Evolutionary conservation across 64 coral and sea anemone species (phyloP).

Genomic region (Montipora capricornis): DNA sequence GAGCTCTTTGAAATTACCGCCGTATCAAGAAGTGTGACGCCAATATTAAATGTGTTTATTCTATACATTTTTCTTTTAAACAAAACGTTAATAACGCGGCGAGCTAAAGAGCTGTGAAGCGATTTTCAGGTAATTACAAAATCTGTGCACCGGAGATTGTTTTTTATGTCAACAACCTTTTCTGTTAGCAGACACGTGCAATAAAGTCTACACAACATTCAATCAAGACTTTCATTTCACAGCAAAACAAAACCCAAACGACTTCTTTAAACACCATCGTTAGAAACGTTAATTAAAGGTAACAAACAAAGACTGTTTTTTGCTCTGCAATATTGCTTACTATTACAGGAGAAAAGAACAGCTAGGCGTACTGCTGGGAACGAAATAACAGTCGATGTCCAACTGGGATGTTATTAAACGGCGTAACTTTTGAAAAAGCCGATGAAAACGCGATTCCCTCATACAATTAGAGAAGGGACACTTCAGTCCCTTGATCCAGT

Average conservation of each 20-base stretch:
- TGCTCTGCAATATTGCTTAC: slow-evolving; percentile 21
- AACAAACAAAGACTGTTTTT: slow-evolving; percentile 33
- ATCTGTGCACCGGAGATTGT: background rate
- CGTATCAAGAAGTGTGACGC: background rate
- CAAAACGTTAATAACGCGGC: slow-evolving; percentile 36
- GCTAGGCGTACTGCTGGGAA: background rate
- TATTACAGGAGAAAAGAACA: slow-evolving; percentile 47
- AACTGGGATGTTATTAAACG: slow-evolving; percentile 47
- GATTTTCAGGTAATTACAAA: background rate
- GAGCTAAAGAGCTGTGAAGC: background rate
- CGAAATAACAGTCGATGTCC: slow-evolving; percentile 42
- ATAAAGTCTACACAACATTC: background rate
- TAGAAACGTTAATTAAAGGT: slow-evolving; percentile 56
- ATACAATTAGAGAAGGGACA: background rate
- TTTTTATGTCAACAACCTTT: background rate
- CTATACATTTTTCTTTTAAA: background rate
- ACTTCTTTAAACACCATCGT: slow-evolving; percentile 1
- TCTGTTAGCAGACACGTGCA: background rate
- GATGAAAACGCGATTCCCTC: background rate
- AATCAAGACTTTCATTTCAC: slow-evolving; percentile 1
- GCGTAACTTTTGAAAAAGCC: slow-evolving; percentile 55
- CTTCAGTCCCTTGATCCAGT: background rate
- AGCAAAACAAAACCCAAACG: slow-evolving; percentile 23
- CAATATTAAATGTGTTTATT: slow-evolving; percentile 32
- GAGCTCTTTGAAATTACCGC: slow-evolving; percentile 21